Percentiles rank a stretch among this genome's conserved stretches.
Conservation (phyloP, 2,888 invertebrate species). For the Diadegma fenestrale region DNA sequence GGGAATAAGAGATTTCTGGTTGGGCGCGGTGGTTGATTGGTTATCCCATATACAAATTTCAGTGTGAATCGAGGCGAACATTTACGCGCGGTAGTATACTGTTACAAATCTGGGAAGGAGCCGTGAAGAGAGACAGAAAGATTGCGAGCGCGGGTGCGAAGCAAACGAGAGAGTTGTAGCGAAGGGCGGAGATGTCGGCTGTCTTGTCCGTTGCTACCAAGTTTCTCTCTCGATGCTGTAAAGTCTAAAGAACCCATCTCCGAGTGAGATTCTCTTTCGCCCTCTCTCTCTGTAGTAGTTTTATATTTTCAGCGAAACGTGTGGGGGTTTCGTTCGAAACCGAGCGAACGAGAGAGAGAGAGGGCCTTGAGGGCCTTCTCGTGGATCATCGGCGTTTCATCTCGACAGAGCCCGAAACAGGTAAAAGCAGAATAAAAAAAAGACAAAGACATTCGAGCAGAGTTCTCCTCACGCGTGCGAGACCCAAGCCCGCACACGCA, state of each 20-base stretch:
- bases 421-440: conserved; percentile 51
- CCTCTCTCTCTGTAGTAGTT: conserved; percentile 76
- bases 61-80: conserved; percentile 48
- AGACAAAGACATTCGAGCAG: conserved; percentile 36
- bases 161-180: conserved; percentile 42
- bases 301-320: conserved; percentile 75
- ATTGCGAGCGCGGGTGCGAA: conserved; percentile 41
- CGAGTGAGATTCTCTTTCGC: conserved; percentile 67
- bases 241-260: conserved; percentile 81
- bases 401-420: conserved; percentile 53
- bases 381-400: conserved; percentile 74
- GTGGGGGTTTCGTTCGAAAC: conserved; percentile 36
- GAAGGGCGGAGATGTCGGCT: conserved; percentile 82
- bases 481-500: conserved; percentile 60
- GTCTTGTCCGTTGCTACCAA: conserved; percentile 82
- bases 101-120: conserved; percentile 69
- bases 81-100: conserved; percentile 63
- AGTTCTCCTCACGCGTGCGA: conserved; percentile 65
- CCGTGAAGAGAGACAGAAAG: conserved; percentile 20
- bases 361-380: conserved; percentile 58
- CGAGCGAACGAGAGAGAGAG: conserved; percentile 14
- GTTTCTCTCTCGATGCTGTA: conserved; percentile 75
- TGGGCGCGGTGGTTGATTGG: conserved; percentile 43
- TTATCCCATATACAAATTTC: conserved; percentile 45
- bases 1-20: conserved; percentile 54